Conservation (phyloP, 1,140 invertebrate species). For the Bacillus rossius region DNA sequence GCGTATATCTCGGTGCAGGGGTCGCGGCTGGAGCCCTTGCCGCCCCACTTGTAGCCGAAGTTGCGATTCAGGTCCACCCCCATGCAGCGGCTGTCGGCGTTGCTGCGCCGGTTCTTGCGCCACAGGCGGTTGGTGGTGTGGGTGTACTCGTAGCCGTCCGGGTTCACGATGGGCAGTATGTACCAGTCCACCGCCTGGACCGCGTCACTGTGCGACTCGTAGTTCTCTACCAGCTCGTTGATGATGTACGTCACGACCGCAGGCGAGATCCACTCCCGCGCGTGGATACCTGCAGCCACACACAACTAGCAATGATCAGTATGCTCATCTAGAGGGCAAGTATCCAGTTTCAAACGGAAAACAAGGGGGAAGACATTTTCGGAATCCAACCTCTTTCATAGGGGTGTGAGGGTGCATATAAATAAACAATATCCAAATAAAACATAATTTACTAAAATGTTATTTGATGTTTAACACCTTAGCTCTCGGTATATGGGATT, state of each 20-base stretch:
- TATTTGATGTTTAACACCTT: no score
- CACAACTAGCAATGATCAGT: not conserved
- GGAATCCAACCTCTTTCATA: no score
- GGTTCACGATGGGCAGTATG: conserved; percentile 53
- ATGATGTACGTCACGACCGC: conserved; percentile 58
- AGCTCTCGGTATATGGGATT: no score
- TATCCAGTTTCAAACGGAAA: no score
- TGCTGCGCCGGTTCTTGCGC: conserved; percentile 43
- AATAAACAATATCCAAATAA: no score
- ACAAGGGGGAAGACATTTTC: no score
- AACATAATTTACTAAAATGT: no score
- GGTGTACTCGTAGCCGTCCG: conserved; percentile 52
- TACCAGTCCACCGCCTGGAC: conserved; percentile 43
- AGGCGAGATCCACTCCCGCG: conserved; percentile 76
- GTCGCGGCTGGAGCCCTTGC: conserved; percentile 64
- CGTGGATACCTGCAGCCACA: conserved; percentile 48
- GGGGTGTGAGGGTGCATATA: no score
- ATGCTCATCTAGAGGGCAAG: no score
- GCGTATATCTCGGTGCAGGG: conserved; percentile 76
- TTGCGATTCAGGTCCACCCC: conserved; percentile 68
- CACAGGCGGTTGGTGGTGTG: conserved; percentile 45
- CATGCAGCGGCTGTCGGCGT: conserved; percentile 20
- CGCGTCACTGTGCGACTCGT: conserved; percentile 4
- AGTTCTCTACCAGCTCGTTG: conserved; percentile 10
- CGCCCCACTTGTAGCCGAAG: conserved; percentile 61